Evolutionary conservation across 2,797 vertebrate species (phyloP).

Genomic region (Cyclura pinguis): DNA sequence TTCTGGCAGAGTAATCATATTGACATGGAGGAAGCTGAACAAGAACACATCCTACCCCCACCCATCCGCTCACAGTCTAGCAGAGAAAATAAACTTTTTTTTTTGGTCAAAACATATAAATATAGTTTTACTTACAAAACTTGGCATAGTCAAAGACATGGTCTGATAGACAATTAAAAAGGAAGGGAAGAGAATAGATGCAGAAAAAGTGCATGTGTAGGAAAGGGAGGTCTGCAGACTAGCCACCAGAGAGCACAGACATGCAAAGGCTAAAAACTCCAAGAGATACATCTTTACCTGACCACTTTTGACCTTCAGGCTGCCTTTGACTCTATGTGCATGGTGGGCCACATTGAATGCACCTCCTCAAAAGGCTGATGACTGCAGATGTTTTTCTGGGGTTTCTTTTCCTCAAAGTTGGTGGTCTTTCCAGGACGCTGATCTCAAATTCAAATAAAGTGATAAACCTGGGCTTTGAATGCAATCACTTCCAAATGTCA

Average conservation of each 20-base stretch:
- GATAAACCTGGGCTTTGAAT: not conserved
- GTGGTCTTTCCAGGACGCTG: not conserved
- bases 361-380: not conserved
- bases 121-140: too few relatives aligned
- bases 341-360: not conserved
- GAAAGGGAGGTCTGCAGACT: not conserved
- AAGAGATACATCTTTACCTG: not conserved
- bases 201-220: not conserved
- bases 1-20: too few relatives aligned
- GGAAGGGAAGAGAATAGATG: too few relatives aligned
- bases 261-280: not conserved
- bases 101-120: too few relatives aligned
- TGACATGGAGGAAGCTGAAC: too few relatives aligned
- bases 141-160: too few relatives aligned
- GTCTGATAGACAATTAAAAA: too few relatives aligned
- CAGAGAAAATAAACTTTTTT: too few relatives aligned
- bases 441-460: not conserved
- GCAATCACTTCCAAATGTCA: not conserved
- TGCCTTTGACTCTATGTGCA: not conserved
- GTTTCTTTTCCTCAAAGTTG: not conserved
- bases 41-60: too few relatives aligned
- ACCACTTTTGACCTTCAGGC: not conserved
- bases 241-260: not conserved
- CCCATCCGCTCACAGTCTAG: too few relatives aligned
- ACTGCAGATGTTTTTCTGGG: not conserved